A percentile compares a stretch with the other conserved stretches of the same genome.
Evolutionary conservation across 2,888 invertebrate species (phyloP).

Genomic region (Trachelus iudaicus): DNA sequence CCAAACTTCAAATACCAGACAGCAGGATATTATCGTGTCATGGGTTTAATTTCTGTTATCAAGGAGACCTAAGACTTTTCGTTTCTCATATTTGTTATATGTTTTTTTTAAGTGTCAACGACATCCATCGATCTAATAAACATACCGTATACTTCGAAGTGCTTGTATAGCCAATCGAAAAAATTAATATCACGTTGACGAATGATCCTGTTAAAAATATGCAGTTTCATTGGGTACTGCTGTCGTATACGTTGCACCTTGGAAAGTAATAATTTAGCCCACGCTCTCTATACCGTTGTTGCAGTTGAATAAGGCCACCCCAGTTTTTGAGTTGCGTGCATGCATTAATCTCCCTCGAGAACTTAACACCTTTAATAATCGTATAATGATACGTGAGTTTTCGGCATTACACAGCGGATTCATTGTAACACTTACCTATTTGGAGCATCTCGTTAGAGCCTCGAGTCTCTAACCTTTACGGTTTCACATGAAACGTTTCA

Average conservation of each 20-base stretch:
- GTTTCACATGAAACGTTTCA: neutral
- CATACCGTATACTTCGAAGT: neutral
- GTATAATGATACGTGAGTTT: conserved; percentile 37
- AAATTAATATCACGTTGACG: neutral
- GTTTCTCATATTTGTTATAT: neutral
- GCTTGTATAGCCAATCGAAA: neutral
- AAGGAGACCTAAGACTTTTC: neutral
- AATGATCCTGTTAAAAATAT: neutral
- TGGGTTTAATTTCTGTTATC: neutral
- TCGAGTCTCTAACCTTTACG: neutral
- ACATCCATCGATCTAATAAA: neutral
- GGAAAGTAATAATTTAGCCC: neutral
- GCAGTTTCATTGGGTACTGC: neutral
- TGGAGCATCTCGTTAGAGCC: conserved; percentile 9
- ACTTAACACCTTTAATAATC: conserved; percentile 31
- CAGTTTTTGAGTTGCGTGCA: neutral
- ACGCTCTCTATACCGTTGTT: neutral
- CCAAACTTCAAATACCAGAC: neutral
- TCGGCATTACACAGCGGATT: conserved; percentile 17
- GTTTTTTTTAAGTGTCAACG: neutral
- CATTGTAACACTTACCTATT: conserved; percentile 23
- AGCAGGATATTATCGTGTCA: neutral
- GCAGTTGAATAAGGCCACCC: neutral
- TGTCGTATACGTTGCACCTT: neutral
- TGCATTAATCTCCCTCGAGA: conserved; percentile 34